Base-by-base conservation (phyloP, 2,797 vertebrate genomes). In the Sylvia borin region DNA sequence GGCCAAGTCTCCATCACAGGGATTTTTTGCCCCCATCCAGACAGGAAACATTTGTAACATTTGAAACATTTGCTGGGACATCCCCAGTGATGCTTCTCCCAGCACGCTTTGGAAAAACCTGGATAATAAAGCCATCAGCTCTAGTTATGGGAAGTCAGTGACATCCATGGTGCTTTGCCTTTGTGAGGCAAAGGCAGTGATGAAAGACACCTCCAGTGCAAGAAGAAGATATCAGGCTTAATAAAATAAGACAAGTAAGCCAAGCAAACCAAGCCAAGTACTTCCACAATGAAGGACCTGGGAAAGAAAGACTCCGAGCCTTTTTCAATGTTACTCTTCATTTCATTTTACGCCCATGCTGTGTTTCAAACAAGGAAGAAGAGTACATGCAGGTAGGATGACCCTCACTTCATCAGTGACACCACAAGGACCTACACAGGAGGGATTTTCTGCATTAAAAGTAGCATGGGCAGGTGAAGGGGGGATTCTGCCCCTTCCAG, bases 61-160 rank as follows among this genome's bases (percentile, higher is more conserved):
- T n/a, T n/a, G n/a, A n/a, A n/a, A n/a, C n/a, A n/a, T n/a, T n/a
- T n/a, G 31, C 31, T 8, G 21, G 61, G 36, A 42, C 53, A 75
- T 11, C 80, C 65, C 75, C 47, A 78, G 51, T 0, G 36, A 80
- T 72, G 80, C 57, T 77, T 50, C 67, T 36, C 38, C 42, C 22
- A 70, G 67, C 38, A 74, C 1, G 0, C 51, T 58, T 40, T 0
- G 1, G 83, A 57, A 88, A 81, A 86, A n/a, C 31, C 45, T 53
- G 48, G 73, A 21, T 86, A 81, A 95, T 76, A 42, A 90, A 96
- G 80, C 32, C 60, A 88, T 90, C 92, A 79, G 66, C 83, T 86
- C 11, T n/a, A 81, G 88, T 70, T 40, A 55, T 8, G 40, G 85
- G n/a, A 48, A 93, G 58, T 3, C 79, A 88, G 76, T 55, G 73